Evolutionary conservation across 2,797 vertebrate species (phyloP), one percentile per base, ranked within the genome.

Genomic region (Allobates femoralis): DNA sequence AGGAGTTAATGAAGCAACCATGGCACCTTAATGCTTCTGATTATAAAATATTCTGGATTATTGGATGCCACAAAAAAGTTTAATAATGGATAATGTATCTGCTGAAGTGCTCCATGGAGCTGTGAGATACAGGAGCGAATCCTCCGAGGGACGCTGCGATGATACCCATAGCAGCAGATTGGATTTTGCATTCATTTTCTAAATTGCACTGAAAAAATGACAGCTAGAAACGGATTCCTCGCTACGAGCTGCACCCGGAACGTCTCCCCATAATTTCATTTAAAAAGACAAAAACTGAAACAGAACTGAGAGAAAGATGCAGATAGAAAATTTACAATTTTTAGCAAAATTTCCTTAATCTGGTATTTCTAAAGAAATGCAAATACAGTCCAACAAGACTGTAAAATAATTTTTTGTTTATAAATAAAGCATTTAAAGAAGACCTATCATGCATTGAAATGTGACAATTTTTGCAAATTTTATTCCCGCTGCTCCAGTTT

Each of bases 131-230:
- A 71, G 41, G 41, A 74, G 71, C 46, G 21, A 50, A 50, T 21
- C 19, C 66, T 19, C 1, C 66, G 21, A 11, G 19, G 66, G 30
- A 37, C 8, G 21, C 30, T 21, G 67, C 15, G 67, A 71, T n/a
- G 34, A 41, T 14, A 41, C 71, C 37, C 41, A 26, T n/a, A 50
- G 71, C 41, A 50, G 50, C 71, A 74, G 37, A 71, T 71, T 71
- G 7, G 21, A 71, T 71, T 79, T 76, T 85, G 74, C 67, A 46
- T 71, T 71, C 34, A 71, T n/a, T 14, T 71, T 71, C 67, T 71
- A 71, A 71, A 71, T 71, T 71, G 67, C 67, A n/a, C 18, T 41
- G 32, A 2, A 71, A 46, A 46, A 71, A 71, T 71, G 67, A 71
- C 67, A 71, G 67, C 67, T 71, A 21, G 37, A 71, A 71, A 41